Conservation (phyloP, 2,888 invertebrate species). For the Meiosimyza platycephala region DNA sequence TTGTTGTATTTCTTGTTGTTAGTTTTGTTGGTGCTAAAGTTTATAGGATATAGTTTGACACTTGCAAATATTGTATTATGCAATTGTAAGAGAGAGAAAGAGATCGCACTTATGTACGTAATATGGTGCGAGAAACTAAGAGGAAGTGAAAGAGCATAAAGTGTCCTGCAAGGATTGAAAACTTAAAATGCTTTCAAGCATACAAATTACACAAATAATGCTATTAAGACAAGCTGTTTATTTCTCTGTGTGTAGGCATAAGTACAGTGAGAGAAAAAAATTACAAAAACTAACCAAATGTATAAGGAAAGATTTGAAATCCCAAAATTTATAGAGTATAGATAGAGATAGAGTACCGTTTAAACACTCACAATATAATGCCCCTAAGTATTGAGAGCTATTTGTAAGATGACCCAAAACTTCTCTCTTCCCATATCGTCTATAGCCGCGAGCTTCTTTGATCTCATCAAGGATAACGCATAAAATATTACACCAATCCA, state of each 20-base stretch:
- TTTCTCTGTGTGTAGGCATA: background rate
- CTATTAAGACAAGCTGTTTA: conserved; percentile 40
- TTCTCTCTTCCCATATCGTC: no score
- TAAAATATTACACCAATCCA: no score
- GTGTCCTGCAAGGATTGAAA: conserved; percentile 41
- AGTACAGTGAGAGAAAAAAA: no score
- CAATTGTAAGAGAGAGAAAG: conserved; percentile 9
- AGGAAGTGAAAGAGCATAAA: conserved; percentile 29
- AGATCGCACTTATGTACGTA: conserved; percentile 27
- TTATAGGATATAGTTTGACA: conserved; percentile 58
- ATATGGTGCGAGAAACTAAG: conserved; percentile 42
- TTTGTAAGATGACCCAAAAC: no score
- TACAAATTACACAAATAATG: conserved; percentile 61
- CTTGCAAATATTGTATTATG: conserved; percentile 52
- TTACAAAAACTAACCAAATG: no score
- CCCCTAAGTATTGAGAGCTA: no score
- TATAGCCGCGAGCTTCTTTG: no score
- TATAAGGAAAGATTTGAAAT: no score
- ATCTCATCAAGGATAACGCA: no score
- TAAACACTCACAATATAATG: no score
- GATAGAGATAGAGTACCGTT: no score
- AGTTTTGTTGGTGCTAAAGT: conserved; percentile 12
- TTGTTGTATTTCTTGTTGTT: conserved; percentile 5
- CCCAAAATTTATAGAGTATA: no score
- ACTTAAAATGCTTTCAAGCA: conserved; percentile 65